Conservation (phyloP, 2,797 vertebrate genomes). For the Taeniopygia guttata region DNA sequence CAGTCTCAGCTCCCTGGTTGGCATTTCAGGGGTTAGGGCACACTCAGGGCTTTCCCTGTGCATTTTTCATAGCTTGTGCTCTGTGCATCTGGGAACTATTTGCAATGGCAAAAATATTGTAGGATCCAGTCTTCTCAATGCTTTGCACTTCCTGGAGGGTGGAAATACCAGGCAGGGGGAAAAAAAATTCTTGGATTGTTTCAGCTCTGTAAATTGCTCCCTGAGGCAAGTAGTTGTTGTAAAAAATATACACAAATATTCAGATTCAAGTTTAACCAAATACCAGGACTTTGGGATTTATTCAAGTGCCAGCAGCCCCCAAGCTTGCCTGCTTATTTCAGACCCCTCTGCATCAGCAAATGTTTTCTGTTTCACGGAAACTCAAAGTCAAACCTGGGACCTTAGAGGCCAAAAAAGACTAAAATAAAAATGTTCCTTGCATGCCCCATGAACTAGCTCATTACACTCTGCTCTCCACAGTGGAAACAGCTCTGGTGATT, state of each 20-base stretch:
- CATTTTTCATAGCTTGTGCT: constrained; percentile 12
- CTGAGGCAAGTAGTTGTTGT: constrained; percentile 16
- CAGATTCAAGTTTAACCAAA: constrained; percentile 46
- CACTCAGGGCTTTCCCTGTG: background rate
- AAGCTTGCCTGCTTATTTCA: constrained; percentile 18
- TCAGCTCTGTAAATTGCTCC: constrained; percentile 55
- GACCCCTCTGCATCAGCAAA: constrained; percentile 10
- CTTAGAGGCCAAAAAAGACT: background rate
- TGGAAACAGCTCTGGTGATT: background rate
- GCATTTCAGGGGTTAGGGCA: background rate
- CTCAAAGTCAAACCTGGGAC: background rate
- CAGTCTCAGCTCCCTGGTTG: background rate
- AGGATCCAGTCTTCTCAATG: constrained; percentile 6
- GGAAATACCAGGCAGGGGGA: background rate
- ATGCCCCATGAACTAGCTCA: background rate
- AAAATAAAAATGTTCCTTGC: background rate
- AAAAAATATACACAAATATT: constrained; percentile 47
- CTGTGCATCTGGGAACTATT: background rate
- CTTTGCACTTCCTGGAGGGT: constrained; percentile 14
- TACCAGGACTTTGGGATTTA: constrained; percentile 44
- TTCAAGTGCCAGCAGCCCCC: constrained; percentile 33
- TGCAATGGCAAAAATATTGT: constrained; percentile 25
- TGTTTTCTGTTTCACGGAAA: background rate
- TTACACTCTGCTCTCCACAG: background rate
- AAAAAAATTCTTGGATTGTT: background rate